These are phyloP conservation scores for Cosmia pyralina DNA, from an alignment of 2,888 invertebrate genomes.

Conservation along the genomic window DNA sequence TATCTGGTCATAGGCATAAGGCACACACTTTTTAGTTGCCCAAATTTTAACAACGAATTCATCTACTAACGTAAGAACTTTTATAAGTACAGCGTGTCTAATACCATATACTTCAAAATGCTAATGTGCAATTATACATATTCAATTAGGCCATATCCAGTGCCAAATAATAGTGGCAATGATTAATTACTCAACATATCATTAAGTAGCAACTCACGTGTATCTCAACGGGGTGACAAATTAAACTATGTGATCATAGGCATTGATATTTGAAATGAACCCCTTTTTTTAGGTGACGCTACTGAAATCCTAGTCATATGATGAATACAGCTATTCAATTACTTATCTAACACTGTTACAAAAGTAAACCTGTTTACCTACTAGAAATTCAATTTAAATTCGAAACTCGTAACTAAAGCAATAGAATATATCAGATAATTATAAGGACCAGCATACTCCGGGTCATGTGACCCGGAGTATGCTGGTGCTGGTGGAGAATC, in stretches of 20 bases:
- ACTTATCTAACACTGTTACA: background rate
- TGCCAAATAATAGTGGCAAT: slow-evolving; percentile 41
- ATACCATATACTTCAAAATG: background rate
- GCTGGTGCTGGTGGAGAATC: too few species aligned
- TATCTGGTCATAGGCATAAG: slow-evolving; percentile 1
- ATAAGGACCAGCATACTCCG: background rate
- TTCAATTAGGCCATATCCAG: slow-evolving; percentile 1
- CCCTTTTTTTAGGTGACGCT: slow-evolving; percentile 15
- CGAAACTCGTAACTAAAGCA: background rate
- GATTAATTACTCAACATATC: slow-evolving; percentile 23
- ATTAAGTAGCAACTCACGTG: slow-evolving; percentile 35
- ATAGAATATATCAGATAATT: background rate
- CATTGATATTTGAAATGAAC: slow-evolving; percentile 20
- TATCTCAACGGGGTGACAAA: slow-evolving; percentile 32
- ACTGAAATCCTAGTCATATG: background rate
- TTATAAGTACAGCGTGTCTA: background rate
- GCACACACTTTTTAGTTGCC: too few species aligned
- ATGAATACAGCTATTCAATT: background rate
- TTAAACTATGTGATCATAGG: slow-evolving; percentile 23
- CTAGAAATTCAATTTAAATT: background rate
- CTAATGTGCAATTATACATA: slow-evolving; percentile 1
- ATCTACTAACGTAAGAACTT: background rate
- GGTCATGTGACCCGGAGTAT: too few species aligned
- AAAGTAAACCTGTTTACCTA: background rate
- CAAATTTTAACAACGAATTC: background rate